Conservation (phyloP, 2,113 vertebrate species). For the Prochilodus magdalenae region DNA sequence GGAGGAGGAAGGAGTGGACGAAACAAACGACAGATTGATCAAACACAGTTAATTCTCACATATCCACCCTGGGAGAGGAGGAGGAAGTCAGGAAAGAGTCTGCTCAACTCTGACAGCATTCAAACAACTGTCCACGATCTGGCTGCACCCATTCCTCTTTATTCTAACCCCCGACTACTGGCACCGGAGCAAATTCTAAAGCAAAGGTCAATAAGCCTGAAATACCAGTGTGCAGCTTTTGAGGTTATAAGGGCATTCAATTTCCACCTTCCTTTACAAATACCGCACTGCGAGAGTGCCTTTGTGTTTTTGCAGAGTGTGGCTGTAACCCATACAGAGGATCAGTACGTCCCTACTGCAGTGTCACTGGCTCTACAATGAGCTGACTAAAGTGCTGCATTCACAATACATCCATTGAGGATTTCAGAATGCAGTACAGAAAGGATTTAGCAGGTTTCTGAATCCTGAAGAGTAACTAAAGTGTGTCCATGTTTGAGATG, state of each 20-base stretch:
- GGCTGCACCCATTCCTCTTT: constrained; percentile 4
- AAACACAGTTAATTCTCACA: constrained; percentile 64
- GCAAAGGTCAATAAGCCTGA: background rate
- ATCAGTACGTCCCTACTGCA: background rate
- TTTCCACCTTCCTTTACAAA: no score
- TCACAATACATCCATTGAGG: no score
- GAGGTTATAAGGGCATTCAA: background rate
- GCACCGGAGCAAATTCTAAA: background rate
- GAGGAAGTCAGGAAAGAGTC: constrained; percentile 45
- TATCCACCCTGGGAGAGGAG: constrained; percentile 65
- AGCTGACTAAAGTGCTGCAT: no score
- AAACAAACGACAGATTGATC: constrained; percentile 70
- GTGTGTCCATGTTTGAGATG: background rate
- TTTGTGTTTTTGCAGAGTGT: background rate
- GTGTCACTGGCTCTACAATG: no score
- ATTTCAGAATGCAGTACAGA: no score
- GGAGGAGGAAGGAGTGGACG: constrained; percentile 37
- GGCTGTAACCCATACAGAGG: background rate
- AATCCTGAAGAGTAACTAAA: background rate
- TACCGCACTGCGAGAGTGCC: no score
- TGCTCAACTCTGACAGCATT: constrained; percentile 45
- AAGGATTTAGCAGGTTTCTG: background rate
- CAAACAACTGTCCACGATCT: background rate
- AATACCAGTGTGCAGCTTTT: no score
- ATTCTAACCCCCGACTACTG: background rate